Percentiles rank a stretch among this genome's conserved stretches.
These are phyloP conservation scores for Andrena flavipes DNA, from an alignment of 2,888 invertebrate species.

Conservation along the genomic window DNA sequence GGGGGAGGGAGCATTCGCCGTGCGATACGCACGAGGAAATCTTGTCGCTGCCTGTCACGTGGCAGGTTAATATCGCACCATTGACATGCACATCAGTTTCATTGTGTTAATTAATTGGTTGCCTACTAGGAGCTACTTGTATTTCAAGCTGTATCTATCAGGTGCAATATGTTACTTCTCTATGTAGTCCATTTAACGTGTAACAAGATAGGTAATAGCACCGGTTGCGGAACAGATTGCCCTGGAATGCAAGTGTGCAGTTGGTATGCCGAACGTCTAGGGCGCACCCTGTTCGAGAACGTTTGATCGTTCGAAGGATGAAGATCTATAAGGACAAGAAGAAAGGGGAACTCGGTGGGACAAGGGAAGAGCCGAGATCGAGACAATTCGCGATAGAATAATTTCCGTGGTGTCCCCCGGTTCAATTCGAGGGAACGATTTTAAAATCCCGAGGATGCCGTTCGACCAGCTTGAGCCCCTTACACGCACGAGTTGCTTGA, in stretches of 20 bases:
- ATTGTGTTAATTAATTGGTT: neutral
- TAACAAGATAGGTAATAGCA: too few species aligned
- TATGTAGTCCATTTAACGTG: too few species aligned
- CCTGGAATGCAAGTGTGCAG: too few species aligned
- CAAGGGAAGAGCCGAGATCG: neutral
- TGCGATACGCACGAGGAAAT: neutral
- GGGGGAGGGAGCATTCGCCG: neutral
- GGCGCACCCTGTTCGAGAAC: too few species aligned
- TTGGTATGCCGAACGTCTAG: too few species aligned
- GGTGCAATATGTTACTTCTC: too few species aligned
- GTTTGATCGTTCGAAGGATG: too few species aligned
- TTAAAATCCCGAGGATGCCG: conserved; percentile 59
- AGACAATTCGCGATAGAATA: conserved; percentile 54
- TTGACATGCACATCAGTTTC: neutral
- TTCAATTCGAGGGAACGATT: conserved; percentile 67
- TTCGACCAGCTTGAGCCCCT: conserved; percentile 65
- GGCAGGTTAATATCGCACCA: neutral
- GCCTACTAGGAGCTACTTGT: neutral
- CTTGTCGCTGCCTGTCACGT: neutral
- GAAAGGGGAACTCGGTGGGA: too few species aligned
- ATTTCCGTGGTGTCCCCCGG: conserved; percentile 61
- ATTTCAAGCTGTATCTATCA: too few species aligned
- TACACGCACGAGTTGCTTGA: conserved; percentile 73
- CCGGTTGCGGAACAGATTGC: too few species aligned
- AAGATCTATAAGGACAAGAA: too few species aligned